Evolutionary conservation across 2,888 invertebrate species (phyloP), one percentile per base, ranked within the genome.

Genomic region (Pammene fasciana): DNA sequence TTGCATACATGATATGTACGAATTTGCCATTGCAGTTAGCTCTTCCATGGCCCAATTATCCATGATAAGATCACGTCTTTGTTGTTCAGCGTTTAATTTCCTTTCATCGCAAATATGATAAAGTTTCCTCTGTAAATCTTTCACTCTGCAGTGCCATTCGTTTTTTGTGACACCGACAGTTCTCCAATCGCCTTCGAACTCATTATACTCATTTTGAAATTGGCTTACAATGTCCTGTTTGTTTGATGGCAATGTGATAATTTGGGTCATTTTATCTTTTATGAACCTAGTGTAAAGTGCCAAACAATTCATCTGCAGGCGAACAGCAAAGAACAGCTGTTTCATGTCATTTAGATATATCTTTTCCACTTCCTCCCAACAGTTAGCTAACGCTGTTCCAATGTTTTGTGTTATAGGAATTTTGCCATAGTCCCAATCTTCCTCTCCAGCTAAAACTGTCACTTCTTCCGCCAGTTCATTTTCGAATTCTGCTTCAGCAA

Each of bases 141-240:
- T 89, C 0, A 94, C 85, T 43, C 93, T 85, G 72, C 94, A 94
- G 75, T 95, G 94, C 83, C 95, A 88, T 83, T 95, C 95, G 68
- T 93, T 93, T 81, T 94, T 95, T 1, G 94, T 86, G 70, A 94
- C 91, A 73, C 86, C 83, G 67, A 94, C 89, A 68, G 91, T 87
- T 2, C 95, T 87, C 84, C 94, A 92, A 76, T 94, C 94, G 70
- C 90, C 86, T 73, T 94, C 94, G 71, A 95, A 91, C 26, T 91
- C 86, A 83, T 95, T 95, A 74, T 94, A 95, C 41, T 90, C 84
- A 45, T 84, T 87, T 82, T 95, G 95, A 79, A 95, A 95, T 18
- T 85, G 80, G 57, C 87, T 80, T 7, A 95, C 87, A 71, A 94
- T 79, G 65, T 92, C 89, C 79, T 94, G 94, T 80, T 94, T 94